Conservation (phyloP, 2,113 vertebrate species). For the Apaloderma vittatum region DNA sequence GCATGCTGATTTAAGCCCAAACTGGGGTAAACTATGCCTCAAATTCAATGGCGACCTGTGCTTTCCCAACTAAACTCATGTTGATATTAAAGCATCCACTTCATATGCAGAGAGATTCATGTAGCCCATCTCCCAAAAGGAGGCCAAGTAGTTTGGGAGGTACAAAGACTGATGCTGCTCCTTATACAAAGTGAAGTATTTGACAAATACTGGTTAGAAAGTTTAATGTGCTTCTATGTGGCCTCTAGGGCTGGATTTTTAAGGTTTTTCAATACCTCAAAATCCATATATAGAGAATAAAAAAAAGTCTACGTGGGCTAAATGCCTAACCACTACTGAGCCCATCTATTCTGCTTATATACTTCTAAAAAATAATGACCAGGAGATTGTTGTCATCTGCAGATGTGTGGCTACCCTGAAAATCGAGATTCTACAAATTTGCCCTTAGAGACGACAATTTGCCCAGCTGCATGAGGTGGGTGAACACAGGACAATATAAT, state of each 20-base stretch:
- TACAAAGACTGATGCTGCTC: not conserved
- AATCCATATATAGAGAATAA: not conserved
- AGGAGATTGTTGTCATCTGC: not conserved
- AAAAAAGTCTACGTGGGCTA: not conserved
- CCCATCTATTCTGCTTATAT: not conserved
- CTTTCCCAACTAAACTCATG: not conserved
- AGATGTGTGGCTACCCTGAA: not conserved
- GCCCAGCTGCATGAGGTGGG: not conserved
- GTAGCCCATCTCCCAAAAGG: not conserved
- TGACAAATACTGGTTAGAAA: not conserved
- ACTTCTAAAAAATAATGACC: not conserved
- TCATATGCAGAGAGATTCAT: not conserved
- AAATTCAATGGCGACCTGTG: not conserved
- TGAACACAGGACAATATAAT: not conserved
- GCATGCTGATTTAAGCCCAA: conserved; percentile 31
- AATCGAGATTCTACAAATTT: not conserved
- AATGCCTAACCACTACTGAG: not conserved
- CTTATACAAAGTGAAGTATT: not conserved
- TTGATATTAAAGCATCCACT: not conserved
- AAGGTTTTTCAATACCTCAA: not conserved
- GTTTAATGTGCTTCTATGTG: not conserved
- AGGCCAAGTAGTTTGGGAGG: not conserved
- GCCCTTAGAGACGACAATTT: not conserved
- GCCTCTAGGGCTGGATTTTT: not conserved
- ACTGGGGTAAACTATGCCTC: not conserved